phyloP scores from a whole-genome alignment of 2,797 vertebrate genomes.

The Loriculus beryllinus region DNA sequence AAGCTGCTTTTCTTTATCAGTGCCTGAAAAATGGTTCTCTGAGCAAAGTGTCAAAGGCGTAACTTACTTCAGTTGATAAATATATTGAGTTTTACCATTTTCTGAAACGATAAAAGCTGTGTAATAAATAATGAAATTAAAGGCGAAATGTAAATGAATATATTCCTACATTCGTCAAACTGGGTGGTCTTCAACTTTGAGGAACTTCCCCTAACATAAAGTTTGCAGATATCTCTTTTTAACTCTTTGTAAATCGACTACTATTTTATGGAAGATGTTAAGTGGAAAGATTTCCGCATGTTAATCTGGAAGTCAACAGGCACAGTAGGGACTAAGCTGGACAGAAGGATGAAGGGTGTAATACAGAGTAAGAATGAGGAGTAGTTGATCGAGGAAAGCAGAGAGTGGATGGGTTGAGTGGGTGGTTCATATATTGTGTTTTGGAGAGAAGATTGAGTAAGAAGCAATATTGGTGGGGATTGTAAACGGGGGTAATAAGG shows the following conservation, averaged over 20 bases:
- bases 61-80: background rate
- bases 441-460: background rate
- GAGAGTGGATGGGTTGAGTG: background rate
- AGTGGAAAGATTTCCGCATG: background rate
- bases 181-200: background rate
- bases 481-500: rapidly evolving
- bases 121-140: background rate
- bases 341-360: background rate
- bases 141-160: background rate
- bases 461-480: background rate
- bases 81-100: background rate
- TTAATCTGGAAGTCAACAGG: background rate
- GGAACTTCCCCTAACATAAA: background rate
- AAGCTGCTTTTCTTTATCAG: background rate
- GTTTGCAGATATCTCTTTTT: background rate
- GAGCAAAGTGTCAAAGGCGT: background rate
- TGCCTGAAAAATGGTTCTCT: background rate
- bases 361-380: background rate
- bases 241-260: background rate
- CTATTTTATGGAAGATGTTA: background rate
- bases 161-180: background rate
- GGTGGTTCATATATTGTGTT: background rate
- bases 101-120: background rate
- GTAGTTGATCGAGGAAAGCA: background rate
- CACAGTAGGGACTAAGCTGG: background rate